These are phyloP conservation scores for Pogonomyrmex californicus DNA, from an alignment of 1,140 invertebrate genomes.

Conservation along the genomic window DNA sequence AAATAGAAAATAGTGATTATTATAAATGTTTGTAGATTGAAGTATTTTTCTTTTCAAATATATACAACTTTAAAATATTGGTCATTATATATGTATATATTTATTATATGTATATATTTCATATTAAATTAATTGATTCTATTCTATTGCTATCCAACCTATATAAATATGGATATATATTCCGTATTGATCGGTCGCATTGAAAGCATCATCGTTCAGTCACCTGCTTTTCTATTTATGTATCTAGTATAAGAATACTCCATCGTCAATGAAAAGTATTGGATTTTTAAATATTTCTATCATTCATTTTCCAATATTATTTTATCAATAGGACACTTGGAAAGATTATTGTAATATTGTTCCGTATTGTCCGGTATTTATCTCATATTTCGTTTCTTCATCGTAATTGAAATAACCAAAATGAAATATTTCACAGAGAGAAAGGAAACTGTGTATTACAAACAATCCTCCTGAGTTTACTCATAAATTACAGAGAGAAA, in stretches of 20 bases:
- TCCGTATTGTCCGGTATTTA: background rate
- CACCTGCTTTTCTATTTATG: slow-evolving; percentile 1
- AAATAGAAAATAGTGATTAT: background rate
- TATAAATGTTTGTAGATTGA: background rate
- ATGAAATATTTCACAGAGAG: background rate
- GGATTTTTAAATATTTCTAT: slow-evolving; percentile 1
- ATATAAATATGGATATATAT: slow-evolving; percentile 46
- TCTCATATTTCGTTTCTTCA: background rate
- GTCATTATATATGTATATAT: slow-evolving; percentile 27
- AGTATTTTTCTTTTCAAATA: background rate
- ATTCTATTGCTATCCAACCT: slow-evolving; percentile 26
- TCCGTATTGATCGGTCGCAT: slow-evolving; percentile 38
- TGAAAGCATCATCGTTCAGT: slow-evolving; percentile 41
- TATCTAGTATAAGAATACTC: slow-evolving; percentile 28
- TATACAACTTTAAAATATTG: slow-evolving; percentile 40
- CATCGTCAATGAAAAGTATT: slow-evolving; percentile 6
- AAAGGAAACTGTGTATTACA: background rate
- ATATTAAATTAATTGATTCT: slow-evolving; percentile 50
- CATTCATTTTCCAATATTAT: slow-evolving; percentile 12
- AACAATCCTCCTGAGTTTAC: background rate
- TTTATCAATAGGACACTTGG: slow-evolving; percentile 7
- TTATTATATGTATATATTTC: slow-evolving; percentile 10
- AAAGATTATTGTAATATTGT: slow-evolving; percentile 9
- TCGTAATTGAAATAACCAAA: background rate
- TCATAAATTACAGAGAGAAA: background rate